Conservation (phyloP, 2,888 invertebrate species). For the Schizaphis graminum region DNA sequence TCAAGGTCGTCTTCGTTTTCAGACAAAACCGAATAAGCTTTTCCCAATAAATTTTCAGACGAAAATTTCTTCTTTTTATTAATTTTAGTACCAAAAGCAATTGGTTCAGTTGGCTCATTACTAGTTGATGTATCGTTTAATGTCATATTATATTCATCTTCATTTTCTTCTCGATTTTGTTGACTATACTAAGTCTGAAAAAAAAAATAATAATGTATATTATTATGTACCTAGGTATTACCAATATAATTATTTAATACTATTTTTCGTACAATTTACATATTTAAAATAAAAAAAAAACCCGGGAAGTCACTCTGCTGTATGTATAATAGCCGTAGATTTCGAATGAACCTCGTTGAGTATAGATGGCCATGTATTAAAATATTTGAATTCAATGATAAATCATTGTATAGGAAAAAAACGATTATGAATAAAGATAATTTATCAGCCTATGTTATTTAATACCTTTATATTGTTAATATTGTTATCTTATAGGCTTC, state of each 20-base stretch:
- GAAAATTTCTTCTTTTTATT: too few species aligned
- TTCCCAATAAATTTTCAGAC: neutral
- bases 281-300: too few species aligned
- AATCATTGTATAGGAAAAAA: neutral
- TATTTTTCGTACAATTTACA: neutral
- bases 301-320: too few species aligned
- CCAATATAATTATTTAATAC: neutral
- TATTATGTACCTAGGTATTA: neutral
- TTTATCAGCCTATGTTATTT: too few species aligned
- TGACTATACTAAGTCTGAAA: neutral
- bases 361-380: neutral
- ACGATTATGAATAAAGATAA: too few species aligned
- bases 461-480: too few species aligned
- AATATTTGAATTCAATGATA: neutral
- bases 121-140: neutral
- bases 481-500: too few species aligned
- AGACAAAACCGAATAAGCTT: neutral
- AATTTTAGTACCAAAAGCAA: too few species aligned
- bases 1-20: neutral
- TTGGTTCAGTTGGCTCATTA: neutral
- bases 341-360: too few species aligned
- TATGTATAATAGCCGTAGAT: too few species aligned
- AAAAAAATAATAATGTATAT: neutral
- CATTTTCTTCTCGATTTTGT: neutral
- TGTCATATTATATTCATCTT: neutral